Evolutionary conservation across 2,113 vertebrate genomes (phyloP), one percentile per base, ranked within the genome.

Genomic region (Percopsis transmontana): DNA sequence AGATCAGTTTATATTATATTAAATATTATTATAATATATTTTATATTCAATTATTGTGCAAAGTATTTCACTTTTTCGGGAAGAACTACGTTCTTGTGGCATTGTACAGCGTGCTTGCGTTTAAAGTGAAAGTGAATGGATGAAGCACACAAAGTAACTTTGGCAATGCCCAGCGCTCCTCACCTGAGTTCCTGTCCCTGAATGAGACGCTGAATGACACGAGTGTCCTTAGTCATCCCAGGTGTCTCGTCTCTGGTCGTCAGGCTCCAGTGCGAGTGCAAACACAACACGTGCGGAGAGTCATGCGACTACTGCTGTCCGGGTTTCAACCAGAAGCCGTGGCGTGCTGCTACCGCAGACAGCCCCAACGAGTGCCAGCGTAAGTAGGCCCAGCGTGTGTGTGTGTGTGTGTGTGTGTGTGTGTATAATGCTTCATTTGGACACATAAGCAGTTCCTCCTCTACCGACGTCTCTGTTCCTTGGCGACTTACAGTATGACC

Each of bases 231-330:
- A 24, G 62, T 58, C 20, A 73, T 55, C 61, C 18, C 57, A 27
- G 2, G 19, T 66, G 16, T 75, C 33, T 65, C 10, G 1, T 66
- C 19, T 76, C 39, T 21, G 59, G 33, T 76, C 65, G 56, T 11
- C 62, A 98, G 96, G 69, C 94, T 91, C 66, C 93, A 88, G 21
- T 98, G 96, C 61, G 88, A 94, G 66, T 98, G 96, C 85, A 92
- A 91, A 62, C 96, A 97, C 83, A 95, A 97, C 81, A 98, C 96
- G 58, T 98, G 96, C 19, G 96, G 96, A 1, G 91, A 95, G 76
- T 95, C 93, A 4, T 98, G 96, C 82, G 91, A 94, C 68, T 93
- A 0, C 76, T 98, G 96, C 87, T 98, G 96, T 42, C 87, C 91
- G 0, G 95, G 95, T 16, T 95, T 94, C 76, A 89, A 94, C 62